phyloP scores from a whole-genome alignment of 2,888 invertebrate species.

The Caenorhabditis doughertyi region DNA sequence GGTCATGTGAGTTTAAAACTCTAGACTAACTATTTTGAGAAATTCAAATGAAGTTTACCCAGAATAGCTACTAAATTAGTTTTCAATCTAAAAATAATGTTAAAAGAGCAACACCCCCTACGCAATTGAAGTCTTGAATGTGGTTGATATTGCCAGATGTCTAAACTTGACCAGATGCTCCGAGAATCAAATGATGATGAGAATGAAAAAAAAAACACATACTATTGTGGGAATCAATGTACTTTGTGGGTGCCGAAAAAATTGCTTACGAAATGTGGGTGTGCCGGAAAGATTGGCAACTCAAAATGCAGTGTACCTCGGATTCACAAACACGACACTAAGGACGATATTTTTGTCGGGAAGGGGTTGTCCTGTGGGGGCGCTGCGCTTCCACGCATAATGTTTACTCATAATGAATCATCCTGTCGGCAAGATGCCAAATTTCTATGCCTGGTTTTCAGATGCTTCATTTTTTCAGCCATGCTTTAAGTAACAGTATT shows the following conservation, averaged over 20 bases:
- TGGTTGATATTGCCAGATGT: slow-evolving; percentile 36
- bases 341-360: slow-evolving; percentile 57
- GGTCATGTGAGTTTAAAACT: neutral
- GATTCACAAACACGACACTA: slow-evolving; percentile 52
- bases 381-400: slow-evolving; percentile 65
- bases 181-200: slow-evolving; percentile 9
- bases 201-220: neutral
- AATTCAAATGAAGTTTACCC: too few relatives aligned
- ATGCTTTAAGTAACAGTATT: neutral
- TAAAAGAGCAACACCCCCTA: neutral
- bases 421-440: slow-evolving; percentile 32
- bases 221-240: slow-evolving; percentile 10
- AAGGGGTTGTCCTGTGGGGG: slow-evolving; percentile 53
- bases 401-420: slow-evolving; percentile 68
- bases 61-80: too few relatives aligned
- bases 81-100: neutral
- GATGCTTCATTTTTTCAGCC: slow-evolving; percentile 21
- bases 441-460: slow-evolving; percentile 34
- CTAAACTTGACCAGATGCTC: slow-evolving; percentile 53
- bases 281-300: slow-evolving; percentile 50
- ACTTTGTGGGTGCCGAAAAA: neutral
- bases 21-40: too few relatives aligned
- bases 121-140: slow-evolving; percentile 2
- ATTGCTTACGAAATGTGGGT: slow-evolving; percentile 55
- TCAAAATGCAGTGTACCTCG: slow-evolving; percentile 52